Evolutionary conservation across 2,888 invertebrate genomes (phyloP), one percentile per base, ranked within the genome.

Genomic region (Emesis furor): DNA sequence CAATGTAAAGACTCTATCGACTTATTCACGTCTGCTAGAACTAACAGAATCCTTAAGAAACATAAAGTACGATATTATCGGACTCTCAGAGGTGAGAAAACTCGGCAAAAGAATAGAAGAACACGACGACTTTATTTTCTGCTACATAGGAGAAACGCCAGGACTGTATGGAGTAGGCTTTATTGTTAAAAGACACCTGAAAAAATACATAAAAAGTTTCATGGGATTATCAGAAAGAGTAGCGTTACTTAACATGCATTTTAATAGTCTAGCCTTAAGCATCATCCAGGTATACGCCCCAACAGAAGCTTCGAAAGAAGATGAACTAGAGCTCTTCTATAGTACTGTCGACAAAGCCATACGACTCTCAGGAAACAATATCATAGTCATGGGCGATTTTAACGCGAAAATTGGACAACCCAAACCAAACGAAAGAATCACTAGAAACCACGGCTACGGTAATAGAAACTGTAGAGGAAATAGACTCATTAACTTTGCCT

Each of bases 361-460:
- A 8, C 5, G 46, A 46, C 46, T 46, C 5, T 46, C 46, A 46
- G 17, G 55, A 6, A 35, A 4, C 35, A 35, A 35, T 4, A 35
- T 35, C 2, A 4, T 35, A 35, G 35, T 35, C 35, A 35, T 35
- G 4, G 35, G 35, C 35, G 35, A 35, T 4, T 2, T 35, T 3
- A 35, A 35, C 35, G 35, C 35, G 3, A 35, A 35, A 35, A 35
- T 35, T 4, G 35, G 35, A 3, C 4, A 35, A 35, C 35, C 35
- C 35, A 55, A 55, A 62, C 68, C 32, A 32, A 55, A 69, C 0
- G 73, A 80, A 68, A 59, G n/a, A 39, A 30, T 51, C n/a, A 73
- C 14, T 73, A 55, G 67, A 55, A 75, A 75, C 14, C 39, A 75
- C 30, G 65, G 67, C 17, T 67, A 75, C 65, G 75, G 65, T 2